Evolutionary conservation across 2,797 vertebrate genomes (phyloP), one percentile per base, ranked within the genome.

Genomic region (Phataginus tricuspis): DNA sequence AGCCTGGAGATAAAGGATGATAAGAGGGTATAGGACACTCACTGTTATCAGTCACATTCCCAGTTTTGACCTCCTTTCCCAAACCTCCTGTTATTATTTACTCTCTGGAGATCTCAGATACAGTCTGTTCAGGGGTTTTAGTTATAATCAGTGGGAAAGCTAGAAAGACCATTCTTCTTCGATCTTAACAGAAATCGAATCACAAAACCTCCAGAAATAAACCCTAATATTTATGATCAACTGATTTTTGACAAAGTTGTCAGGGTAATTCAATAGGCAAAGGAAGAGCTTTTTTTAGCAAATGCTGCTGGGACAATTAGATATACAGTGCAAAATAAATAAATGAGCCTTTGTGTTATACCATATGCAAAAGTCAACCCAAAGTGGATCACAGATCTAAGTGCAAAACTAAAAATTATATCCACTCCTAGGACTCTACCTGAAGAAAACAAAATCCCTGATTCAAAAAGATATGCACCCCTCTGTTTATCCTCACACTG

Each of bases 201-300:
- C 25, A 94, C 63, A 92, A 79, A 89, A 91, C 68, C 53, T 92
- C 64, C 16, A 68, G 55, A 95, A 86, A 93, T 57, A 89, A 86
- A 59, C 14, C 68, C 27, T 90, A 80, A 90, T 57, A 85, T 71
- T 91, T 86, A 59, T 21, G 14, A 1, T 82, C 51, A 79, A 72
- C 12, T 78, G 53, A 23, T 88, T 49, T 87, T 89, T 86, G 37
- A 51, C 63, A 86, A 92, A 75, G 29, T 45, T 69, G n/a, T 15
- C 13, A 14, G 45, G n/a, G 29, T 5, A 94, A 90, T 42, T 66
- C 31, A 96, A 63, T 9, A 42, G 9, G 59, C 63, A 74, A 64
- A 5, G 13, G 29, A 75, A 75, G 4, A 86, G 8, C 13, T 69
- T 88, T 82, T 42, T 83, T 85, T 61, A 79, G 64, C 53, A 53